Percentiles rank a stretch among this genome's conserved stretches.
phyloP scores from a whole-genome alignment of 1,140 invertebrate genomes.

The Drosophila mayri region DNA sequence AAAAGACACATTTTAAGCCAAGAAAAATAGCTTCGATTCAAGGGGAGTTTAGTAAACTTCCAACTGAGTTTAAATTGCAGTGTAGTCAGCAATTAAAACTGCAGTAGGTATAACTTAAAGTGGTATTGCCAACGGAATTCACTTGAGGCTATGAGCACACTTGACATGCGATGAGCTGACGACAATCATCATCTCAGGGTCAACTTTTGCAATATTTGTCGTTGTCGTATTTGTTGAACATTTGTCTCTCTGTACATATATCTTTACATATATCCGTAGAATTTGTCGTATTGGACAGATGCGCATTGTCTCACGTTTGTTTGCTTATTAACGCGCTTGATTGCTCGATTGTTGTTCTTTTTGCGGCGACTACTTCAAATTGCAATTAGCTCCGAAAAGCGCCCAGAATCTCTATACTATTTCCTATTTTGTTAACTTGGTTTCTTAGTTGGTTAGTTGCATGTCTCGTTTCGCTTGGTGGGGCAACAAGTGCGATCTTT shows the following conservation, averaged over 20 bases:
- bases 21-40: too few relatives aligned
- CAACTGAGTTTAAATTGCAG: neutral
- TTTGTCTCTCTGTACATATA: constrained; percentile 25
- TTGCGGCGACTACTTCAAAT: constrained; percentile 42
- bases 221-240: constrained; percentile 21
- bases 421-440: neutral
- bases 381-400: constrained; percentile 26
- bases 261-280: constrained; percentile 17
- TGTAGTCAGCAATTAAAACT: constrained; percentile 29
- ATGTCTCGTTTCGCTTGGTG: constrained; percentile 39
- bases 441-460: constrained; percentile 16
- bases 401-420: neutral
- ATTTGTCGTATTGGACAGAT: constrained; percentile 51
- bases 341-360: constrained; percentile 40
- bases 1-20: neutral
- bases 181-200: constrained; percentile 43
- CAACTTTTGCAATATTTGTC: constrained; percentile 17
- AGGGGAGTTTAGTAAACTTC: too few relatives aligned
- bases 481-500: constrained; percentile 57
- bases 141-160: constrained; percentile 25
- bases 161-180: constrained; percentile 36
- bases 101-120: constrained; percentile 57
- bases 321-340: constrained; percentile 75
- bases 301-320: constrained; percentile 81
- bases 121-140: constrained; percentile 40